These are phyloP conservation scores for Acrobeloides nanus DNA, from an alignment of 2,888 invertebrate genomes.

Conservation along the genomic window DNA sequence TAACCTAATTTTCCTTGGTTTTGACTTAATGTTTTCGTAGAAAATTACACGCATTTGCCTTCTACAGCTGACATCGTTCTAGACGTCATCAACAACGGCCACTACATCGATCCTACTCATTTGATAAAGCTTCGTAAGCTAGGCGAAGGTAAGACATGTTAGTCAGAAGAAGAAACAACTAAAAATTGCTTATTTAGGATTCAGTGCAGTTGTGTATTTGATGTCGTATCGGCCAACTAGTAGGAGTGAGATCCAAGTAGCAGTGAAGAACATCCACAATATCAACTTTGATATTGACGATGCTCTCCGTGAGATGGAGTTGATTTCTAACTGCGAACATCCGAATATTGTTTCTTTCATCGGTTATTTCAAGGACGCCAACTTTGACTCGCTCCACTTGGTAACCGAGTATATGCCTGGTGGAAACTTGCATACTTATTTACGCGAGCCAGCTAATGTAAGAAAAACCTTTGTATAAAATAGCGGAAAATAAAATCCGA, in stretches of 20 bases:
- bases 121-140: no score
- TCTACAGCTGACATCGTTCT: not conserved
- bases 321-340: conserved; percentile 15
- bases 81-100: not conserved
- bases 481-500: no score
- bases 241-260: no score
- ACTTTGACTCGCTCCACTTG: conserved; percentile 49
- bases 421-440: conserved; percentile 54
- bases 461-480: conserved; percentile 5
- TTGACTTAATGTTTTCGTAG: no score
- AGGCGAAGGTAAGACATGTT: no score
- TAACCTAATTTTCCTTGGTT: no score
- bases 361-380: conserved; percentile 11
- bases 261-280: conserved; percentile 19
- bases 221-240: no score
- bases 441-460: conserved; percentile 32
- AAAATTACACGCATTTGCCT: no score
- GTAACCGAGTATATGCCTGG: conserved; percentile 60
- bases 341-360: conserved; percentile 29
- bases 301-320: conserved; percentile 13
- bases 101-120: conserved; percentile 3
- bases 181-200: no score
- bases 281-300: conserved; percentile 13
- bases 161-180: no score
- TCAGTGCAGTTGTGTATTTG: no score